Evolutionary conservation across 2,797 vertebrate genomes (phyloP), one percentile per base, ranked within the genome.

Genomic region (Chrysocyon brachyurus): DNA sequence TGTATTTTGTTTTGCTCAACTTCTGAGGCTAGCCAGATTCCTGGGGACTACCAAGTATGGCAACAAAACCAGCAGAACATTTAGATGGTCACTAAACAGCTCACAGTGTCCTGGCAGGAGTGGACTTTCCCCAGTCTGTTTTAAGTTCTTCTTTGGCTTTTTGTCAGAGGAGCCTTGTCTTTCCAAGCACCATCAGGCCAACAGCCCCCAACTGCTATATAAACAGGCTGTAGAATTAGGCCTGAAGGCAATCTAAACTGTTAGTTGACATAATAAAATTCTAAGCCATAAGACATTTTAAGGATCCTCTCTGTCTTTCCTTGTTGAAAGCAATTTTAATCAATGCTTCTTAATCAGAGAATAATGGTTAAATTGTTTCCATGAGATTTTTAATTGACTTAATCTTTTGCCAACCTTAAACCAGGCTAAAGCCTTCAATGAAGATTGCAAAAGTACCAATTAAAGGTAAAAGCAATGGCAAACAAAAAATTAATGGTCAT

Each of bases 1-100:
- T 97, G 97, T 68, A 82, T 77, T 97, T 97, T 97, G 97, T 97
- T 98, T 97, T 94, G 97, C 92, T 94, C 36, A 14, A 73, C 95
- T 96, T 97, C 90, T 96, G 90, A 98, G 93, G 87, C 97, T 79
- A 95, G 92, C 96, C 94, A 89, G 97, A 97, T 96, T 97, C 94
- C 94, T 11, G 61, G 56, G 56, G 97, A 97, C 97, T 95, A 94
- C 96, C 96, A 96, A 97, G 95, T 97, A 96, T 83, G 92, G 95
- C 96, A 97, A 88, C 79, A 93, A 68, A 93, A 40, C 88, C 22
- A 96, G 95, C 73, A 79, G 57, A 85, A 77, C 77, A 54, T 90
- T 97, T 40, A 19, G 91, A 96, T 96, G 87, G 92, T 94, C 97
- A 85, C 91, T 94, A 15, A 92, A 90, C 52, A 96, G 87, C 83